Evolutionary conservation across 1,140 invertebrate genomes (phyloP).

Genomic region (Pachypsylla venusta): DNA sequence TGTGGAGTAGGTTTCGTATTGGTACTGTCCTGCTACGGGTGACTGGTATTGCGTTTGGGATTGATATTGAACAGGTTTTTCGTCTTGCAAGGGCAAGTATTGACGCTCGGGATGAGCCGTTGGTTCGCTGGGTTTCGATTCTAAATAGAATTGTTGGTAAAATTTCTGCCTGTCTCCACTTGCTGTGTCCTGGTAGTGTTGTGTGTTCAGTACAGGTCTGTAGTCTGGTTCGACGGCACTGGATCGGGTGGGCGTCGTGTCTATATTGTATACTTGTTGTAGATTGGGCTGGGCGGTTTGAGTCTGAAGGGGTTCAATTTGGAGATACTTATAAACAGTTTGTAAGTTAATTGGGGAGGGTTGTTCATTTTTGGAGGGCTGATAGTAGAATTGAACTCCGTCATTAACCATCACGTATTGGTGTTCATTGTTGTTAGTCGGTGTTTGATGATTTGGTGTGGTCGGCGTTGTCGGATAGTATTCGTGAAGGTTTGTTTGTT

Average conservation of each 20-base stretch:
- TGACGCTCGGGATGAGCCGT: not conserved
- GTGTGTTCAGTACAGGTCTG: not conserved
- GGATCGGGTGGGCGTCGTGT: not conserved
- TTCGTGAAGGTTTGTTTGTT: not conserved
- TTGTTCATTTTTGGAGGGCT: not conserved
- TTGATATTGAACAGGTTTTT: not conserved
- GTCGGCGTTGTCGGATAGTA: not conserved
- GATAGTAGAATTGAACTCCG: not conserved
- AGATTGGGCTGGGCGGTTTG: not conserved
- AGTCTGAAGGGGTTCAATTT: not conserved
- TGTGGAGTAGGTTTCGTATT: not conserved
- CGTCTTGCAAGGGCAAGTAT: not conserved
- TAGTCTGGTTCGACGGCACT: not conserved
- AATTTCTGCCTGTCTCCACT: not conserved
- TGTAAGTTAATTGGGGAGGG: not conserved
- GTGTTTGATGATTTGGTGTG: not conserved
- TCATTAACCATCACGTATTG: not conserved
- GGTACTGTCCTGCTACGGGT: constrained; percentile 1
- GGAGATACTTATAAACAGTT: not conserved
- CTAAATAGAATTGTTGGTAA: not conserved
- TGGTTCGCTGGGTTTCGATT: not conserved
- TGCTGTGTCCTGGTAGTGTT: not conserved
- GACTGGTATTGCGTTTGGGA: constrained; percentile 1
- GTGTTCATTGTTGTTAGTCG: not conserved
- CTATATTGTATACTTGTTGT: not conserved